Evolutionary conservation across 2,113 vertebrate species (phyloP).

Genomic region (Fregetta grallaria): DNA sequence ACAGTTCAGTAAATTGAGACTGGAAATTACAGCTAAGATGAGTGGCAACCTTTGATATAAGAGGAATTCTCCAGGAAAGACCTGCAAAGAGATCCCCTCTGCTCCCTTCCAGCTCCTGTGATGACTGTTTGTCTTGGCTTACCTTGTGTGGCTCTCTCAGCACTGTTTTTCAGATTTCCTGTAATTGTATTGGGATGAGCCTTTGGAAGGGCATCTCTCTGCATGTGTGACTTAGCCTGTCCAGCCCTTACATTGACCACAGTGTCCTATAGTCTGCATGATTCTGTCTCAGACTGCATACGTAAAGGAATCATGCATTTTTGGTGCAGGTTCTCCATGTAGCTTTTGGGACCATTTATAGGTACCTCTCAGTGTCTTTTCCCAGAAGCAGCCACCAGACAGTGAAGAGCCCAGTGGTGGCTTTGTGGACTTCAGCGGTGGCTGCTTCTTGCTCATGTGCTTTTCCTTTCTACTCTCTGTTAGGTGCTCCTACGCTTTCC

Average conservation of each 20-base stretch:
- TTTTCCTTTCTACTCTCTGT: conserved; percentile 77
- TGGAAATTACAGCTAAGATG: background rate
- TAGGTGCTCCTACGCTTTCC: conserved; percentile 96
- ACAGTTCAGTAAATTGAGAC: background rate
- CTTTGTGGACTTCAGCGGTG: conserved; percentile 60
- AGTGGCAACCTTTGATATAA: background rate
- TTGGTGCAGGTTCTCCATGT: background rate
- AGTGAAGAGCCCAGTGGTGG: conserved; percentile 13
- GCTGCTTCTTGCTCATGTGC: conserved; percentile 69
- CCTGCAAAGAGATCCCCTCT: background rate
- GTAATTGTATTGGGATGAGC: background rate
- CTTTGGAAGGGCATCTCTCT: conserved; percentile 7
- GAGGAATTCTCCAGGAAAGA: background rate
- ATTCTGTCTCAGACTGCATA: background rate
- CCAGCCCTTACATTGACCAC: background rate
- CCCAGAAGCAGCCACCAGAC: background rate
- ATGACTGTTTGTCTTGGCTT: conserved; percentile 15
- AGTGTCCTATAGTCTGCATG: background rate
- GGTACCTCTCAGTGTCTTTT: background rate
- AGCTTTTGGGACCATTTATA: background rate
- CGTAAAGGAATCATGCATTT: background rate
- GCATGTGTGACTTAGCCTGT: conserved; percentile 31
- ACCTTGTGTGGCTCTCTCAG: background rate
- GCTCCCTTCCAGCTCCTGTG: background rate
- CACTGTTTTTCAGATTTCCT: background rate